Percentiles rank a stretch among this genome's conserved stretches.
phyloP scores from a whole-genome alignment of 2,113 vertebrate species.

The Hyperoodon ampullatus region DNA sequence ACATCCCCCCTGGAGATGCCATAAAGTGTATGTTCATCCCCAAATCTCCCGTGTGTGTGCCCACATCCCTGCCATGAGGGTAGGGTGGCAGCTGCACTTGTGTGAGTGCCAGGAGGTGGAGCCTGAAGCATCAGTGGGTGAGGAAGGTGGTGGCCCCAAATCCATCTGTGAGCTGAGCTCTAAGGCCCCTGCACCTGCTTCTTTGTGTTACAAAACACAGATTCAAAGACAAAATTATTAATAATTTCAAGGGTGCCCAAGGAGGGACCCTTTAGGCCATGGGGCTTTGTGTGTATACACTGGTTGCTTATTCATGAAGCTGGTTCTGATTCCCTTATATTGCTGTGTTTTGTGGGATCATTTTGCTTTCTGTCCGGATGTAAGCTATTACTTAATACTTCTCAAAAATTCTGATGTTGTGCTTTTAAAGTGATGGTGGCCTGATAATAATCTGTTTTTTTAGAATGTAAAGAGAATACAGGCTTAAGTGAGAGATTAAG shows the following conservation, averaged over 20 bases:
- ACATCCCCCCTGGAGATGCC: fast-evolving
- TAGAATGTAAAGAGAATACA: not conserved
- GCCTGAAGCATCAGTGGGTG: not conserved
- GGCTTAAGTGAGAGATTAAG: not conserved
- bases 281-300: not conserved
- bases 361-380: not conserved
- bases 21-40: not conserved
- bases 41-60: fast-evolving
- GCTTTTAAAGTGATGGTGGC: not conserved
- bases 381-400: not conserved
- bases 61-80: fast-evolving
- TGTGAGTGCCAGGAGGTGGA: not conserved
- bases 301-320: fast-evolving
- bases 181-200: fast-evolving
- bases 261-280: not conserved
- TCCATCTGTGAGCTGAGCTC: not conserved
- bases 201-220: not conserved
- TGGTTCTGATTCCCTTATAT: not conserved
- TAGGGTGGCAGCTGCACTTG: fast-evolving
- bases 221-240: not conserved
- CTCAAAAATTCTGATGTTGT: not conserved
- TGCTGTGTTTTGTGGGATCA: no score
- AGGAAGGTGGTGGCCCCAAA: not conserved
- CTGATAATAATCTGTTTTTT: not conserved
- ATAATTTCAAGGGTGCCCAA: not conserved